Evolutionary conservation across 2,888 invertebrate species (phyloP).

Genomic region (Oscheius onirici): DNA sequence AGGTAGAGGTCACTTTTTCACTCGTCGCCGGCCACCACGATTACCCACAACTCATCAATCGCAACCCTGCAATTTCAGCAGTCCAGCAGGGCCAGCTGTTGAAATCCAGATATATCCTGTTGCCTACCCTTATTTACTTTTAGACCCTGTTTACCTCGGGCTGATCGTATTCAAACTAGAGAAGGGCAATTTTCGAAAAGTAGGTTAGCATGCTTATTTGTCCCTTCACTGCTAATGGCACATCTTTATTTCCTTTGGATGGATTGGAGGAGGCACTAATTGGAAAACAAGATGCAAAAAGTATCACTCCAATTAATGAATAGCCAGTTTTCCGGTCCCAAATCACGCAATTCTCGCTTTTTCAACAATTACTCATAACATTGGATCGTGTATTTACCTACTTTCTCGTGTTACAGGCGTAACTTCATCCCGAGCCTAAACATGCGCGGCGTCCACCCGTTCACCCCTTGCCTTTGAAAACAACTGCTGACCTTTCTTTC

Average conservation of each 20-base stretch:
- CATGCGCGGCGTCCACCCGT: constrained; percentile 8
- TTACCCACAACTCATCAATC: constrained; percentile 29
- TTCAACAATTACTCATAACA: constrained; percentile 1
- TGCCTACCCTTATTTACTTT: constrained; percentile 10
- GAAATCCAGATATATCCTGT: background rate
- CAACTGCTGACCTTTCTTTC: constrained; percentile 19
- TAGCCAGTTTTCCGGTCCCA: too few species aligned
- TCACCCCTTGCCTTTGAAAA: background rate
- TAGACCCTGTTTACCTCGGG: constrained; percentile 1
- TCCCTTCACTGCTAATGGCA: constrained; percentile 21
- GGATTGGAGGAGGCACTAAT: background rate
- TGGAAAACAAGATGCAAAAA: background rate
- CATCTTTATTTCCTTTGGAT: background rate
- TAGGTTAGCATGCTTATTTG: constrained; percentile 17
- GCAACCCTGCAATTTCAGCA: constrained; percentile 22
- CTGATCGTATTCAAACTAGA: constrained; percentile 15
- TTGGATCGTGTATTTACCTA: constrained; percentile 8
- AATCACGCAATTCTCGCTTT: too few species aligned
- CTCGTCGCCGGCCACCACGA: constrained; percentile 14
- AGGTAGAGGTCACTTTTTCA: constrained; percentile 18
- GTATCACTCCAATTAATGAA: too few species aligned
- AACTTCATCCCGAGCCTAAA: constrained; percentile 16
- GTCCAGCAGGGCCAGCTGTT: background rate
- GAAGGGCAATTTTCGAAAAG: constrained; percentile 13
- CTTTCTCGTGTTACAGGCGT: constrained; percentile 16